These are phyloP conservation scores for Eristalinus aeneus DNA, from an alignment of 2,888 invertebrate genomes.

Conservation along the genomic window DNA sequence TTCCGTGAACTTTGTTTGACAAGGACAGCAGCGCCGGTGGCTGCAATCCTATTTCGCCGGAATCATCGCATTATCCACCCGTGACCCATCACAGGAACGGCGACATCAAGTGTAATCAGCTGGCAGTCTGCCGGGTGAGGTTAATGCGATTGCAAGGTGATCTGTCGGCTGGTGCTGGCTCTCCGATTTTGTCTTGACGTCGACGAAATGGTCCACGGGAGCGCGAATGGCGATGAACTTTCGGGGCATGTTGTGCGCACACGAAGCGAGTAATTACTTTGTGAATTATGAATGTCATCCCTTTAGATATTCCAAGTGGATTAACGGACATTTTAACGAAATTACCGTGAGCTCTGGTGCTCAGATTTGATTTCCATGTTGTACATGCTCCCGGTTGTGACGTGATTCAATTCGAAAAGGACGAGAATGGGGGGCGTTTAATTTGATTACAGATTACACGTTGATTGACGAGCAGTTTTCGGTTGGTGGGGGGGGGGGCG, in stretches of 20 bases:
- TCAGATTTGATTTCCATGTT: not conserved
- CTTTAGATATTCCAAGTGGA: slow-evolving; percentile 16
- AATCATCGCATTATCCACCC: slow-evolving; percentile 23
- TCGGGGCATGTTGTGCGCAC: not conserved
- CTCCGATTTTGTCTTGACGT: not conserved
- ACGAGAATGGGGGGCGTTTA: not conserved
- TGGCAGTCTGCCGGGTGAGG: slow-evolving; percentile 20
- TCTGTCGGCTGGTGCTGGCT: slow-evolving; percentile 9
- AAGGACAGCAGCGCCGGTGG: not conserved
- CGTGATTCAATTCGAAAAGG: not conserved
- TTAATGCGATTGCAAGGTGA: slow-evolving; percentile 43
- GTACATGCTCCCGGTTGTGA: not conserved
- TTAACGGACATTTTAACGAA: slow-evolving; percentile 3
- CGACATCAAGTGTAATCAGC: slow-evolving; percentile 37
- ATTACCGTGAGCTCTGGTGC: not conserved
- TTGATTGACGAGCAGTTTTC: not conserved
- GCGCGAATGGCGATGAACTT: slow-evolving; percentile 13
- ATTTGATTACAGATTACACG: not conserved
- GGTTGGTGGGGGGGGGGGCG: not conserved
- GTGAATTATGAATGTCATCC: slow-evolving; percentile 33
- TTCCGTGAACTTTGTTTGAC: slow-evolving; percentile 33
- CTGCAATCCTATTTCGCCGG: not conserved
- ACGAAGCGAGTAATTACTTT: slow-evolving; percentile 37
- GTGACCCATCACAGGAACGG: not conserved
- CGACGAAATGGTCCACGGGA: not conserved